These are phyloP conservation scores for Itoplectis maculator DNA, from an alignment of 2,888 invertebrate genomes.

Conservation along the genomic window DNA sequence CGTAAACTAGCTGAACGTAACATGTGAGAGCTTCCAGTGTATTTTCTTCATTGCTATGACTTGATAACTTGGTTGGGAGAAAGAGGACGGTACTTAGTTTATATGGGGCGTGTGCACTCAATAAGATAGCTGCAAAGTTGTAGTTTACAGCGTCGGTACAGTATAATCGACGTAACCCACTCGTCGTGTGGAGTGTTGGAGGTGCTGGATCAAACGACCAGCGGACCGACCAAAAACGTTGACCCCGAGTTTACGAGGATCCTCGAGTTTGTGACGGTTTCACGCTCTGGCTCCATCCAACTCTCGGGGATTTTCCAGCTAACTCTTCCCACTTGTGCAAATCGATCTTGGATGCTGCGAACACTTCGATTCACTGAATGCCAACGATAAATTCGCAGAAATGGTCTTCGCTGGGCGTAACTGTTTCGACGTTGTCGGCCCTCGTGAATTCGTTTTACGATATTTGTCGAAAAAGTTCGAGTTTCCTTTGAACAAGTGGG, in stretches of 20 bases:
- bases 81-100: not conserved
- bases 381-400: constrained; percentile 36
- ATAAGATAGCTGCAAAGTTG: not conserved
- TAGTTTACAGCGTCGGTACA: not conserved
- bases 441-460: constrained; percentile 9
- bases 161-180: not conserved
- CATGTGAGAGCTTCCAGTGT: not conserved
- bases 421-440: constrained; percentile 5
- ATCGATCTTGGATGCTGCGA: not conserved
- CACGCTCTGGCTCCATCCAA: constrained; percentile 1
- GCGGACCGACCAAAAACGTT: constrained; percentile 16
- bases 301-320: constrained; percentile 19
- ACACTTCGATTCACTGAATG: constrained; percentile 22
- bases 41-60: not conserved
- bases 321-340: constrained; percentile 25
- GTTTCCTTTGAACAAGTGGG: not conserved
- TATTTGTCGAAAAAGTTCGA: constrained; percentile 8
- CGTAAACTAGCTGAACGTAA: too few relatives aligned
- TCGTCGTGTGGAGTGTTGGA: not conserved
- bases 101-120: not conserved
- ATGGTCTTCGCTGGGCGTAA: constrained; percentile 16
- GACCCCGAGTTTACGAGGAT: constrained; percentile 45
- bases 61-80: not conserved
- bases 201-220: constrained; percentile 12
- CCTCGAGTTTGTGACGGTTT: constrained; percentile 17